These are phyloP conservation scores for Furcifer pardalis DNA, from an alignment of 2,797 vertebrate genomes.

Conservation along the genomic window DNA sequence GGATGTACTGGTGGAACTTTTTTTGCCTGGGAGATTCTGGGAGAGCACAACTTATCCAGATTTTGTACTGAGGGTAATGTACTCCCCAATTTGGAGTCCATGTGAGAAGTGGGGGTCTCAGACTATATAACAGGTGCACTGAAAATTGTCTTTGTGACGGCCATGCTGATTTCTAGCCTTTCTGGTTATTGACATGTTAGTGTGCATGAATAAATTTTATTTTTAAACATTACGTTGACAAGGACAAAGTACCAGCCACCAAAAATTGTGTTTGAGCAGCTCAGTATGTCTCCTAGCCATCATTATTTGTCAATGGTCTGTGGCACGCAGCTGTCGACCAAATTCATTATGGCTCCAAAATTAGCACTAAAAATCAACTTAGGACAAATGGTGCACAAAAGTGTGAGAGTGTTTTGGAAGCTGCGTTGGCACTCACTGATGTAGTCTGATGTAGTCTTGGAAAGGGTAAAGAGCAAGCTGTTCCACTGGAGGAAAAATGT, in stretches of 20 bases:
- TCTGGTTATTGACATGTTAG: slow-evolving; percentile 1
- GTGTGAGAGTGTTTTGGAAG: slow-evolving; percentile 32
- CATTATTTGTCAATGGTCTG: slow-evolving; percentile 39
- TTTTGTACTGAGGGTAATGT: neutral
- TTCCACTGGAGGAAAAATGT: slow-evolving; percentile 17
- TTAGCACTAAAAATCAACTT: slow-evolving; percentile 43
- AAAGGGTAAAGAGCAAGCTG: slow-evolving; percentile 39
- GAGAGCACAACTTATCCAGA: neutral
- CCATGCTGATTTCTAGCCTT: neutral
- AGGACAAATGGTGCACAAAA: slow-evolving; percentile 18
- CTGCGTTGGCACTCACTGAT: slow-evolving; percentile 6
- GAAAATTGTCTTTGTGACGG: neutral
- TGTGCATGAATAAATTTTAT: slow-evolving; percentile 38
- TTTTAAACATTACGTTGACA: slow-evolving; percentile 42
- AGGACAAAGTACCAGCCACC: slow-evolving; percentile 35
- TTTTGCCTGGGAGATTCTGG: neutral
- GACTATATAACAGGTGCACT: neutral
- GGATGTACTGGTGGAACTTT: neutral
- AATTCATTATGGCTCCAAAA: slow-evolving; percentile 35
- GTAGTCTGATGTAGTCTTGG: slow-evolving; percentile 18
- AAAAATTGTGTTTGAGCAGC: slow-evolving; percentile 35
- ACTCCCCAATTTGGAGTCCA: neutral
- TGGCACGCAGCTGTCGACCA: slow-evolving; percentile 38
- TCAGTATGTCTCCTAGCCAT: slow-evolving; percentile 28
- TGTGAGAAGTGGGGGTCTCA: neutral